Percentiles rank a stretch among this genome's conserved stretches.
phyloP scores from a whole-genome alignment of 2,113 vertebrate species.

The Rhabdomys dilectus region DNA sequence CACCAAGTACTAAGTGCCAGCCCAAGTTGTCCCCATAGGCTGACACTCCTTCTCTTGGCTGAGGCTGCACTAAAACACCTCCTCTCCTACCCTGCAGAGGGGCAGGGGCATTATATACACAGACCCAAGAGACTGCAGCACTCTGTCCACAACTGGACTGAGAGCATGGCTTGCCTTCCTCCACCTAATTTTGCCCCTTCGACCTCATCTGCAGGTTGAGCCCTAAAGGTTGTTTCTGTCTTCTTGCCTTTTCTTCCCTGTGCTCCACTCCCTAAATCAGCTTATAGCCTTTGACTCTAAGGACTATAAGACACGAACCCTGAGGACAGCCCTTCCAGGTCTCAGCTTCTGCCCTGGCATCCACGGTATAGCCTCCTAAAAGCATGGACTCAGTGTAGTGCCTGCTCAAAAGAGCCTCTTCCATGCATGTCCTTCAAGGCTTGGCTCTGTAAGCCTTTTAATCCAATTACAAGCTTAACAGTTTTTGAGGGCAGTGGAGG shows the following conservation, averaged over 20 bases:
- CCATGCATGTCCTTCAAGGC: not conserved
- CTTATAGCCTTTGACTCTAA: not conserved
- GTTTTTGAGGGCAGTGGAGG: constrained; percentile 29
- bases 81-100: not conserved
- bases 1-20: not conserved
- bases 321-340: constrained; percentile 69
- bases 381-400: constrained; percentile 72
- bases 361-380: constrained; percentile 82
- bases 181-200: not conserved
- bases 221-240: not conserved
- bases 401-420: not conserved
- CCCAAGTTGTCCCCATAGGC: not conserved
- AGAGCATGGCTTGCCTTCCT: not conserved
- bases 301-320: not conserved
- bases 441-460: constrained; percentile 31
- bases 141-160: not conserved
- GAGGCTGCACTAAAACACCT: not conserved
- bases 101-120: not conserved
- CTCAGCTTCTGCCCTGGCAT: constrained; percentile 83
- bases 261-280: not conserved
- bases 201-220: not conserved
- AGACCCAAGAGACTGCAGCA: not conserved
- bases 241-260: not conserved
- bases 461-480: constrained; percentile 84
- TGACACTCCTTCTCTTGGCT: not conserved